These are phyloP conservation scores for Papilio polytes DNA, from an alignment of 1,140 invertebrate species.

Conservation along the genomic window DNA sequence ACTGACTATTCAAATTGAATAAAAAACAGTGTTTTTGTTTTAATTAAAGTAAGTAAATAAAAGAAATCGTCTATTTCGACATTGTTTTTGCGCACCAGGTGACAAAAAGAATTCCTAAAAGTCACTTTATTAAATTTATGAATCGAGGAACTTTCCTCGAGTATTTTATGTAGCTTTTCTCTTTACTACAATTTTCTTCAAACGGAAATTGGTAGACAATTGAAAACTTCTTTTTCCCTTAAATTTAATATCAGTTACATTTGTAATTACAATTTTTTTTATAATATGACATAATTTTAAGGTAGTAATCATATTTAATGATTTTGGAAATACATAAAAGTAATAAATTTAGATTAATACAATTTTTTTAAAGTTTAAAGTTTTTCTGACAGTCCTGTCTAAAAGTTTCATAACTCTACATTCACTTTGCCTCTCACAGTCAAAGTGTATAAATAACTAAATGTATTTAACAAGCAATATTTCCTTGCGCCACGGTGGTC, in stretches of 20 bases:
- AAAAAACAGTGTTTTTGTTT: background rate
- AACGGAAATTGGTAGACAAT: constrained; percentile 4
- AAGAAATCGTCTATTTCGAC: background rate
- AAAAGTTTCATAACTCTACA: constrained; percentile 43
- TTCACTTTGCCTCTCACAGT: constrained; percentile 47
- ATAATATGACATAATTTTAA: too few species aligned
- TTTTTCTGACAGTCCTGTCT: constrained; percentile 20
- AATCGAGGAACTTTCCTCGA: constrained; percentile 10
- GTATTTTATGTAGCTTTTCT: constrained; percentile 25
- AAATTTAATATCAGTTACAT: background rate
- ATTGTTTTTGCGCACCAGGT: constrained; percentile 31
- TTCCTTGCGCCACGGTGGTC: constrained; percentile 49
- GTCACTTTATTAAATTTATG: constrained; percentile 35
- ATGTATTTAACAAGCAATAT: constrained; percentile 61
- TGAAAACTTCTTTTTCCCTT: constrained; percentile 2
- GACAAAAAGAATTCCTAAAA: constrained; percentile 34
- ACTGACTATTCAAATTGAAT: background rate
- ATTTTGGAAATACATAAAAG: too few species aligned
- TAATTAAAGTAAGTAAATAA: constrained; percentile 26
- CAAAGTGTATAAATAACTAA: constrained; percentile 61
- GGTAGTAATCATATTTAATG: too few species aligned
- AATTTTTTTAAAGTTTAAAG: too few species aligned
- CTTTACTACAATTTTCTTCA: constrained; percentile 15
- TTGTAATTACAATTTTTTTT: too few species aligned
- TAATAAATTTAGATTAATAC: too few species aligned